Base-by-base conservation (phyloP, 2,113 vertebrate species). In the Recurvirostra avosetta region DNA sequence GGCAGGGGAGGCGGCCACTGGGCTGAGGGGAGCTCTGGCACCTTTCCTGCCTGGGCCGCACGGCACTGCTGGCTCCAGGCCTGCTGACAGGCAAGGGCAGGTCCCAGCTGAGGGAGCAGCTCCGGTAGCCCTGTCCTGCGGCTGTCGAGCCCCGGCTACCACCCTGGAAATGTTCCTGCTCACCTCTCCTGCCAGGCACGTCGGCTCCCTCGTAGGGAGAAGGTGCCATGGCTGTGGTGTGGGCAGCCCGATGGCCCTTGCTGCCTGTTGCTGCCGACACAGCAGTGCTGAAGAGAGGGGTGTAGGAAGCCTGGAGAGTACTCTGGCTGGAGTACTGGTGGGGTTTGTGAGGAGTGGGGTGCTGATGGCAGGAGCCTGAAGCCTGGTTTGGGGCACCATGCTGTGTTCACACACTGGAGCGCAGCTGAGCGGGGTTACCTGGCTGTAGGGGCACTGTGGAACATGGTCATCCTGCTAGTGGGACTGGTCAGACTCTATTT, bases 131-230 rank as follows among this genome's bases (percentile, higher is more conserved):
- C 11, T 3, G 5, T 23, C 21, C 52, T 9, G 17, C 8, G 5
- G 27, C 45, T 21, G n/a, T 2, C 1, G 11, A 4, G 40, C 15
- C 23, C 20, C 11, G 21, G 12, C 21, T 4, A 3, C 41, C 8
- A 7, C 30, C 25, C 15, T 2, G 1, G 4, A 2, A 10, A 2
- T 1, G 8, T 29, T 8, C 8, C 41, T 4, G 12, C 11, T 7
- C 6, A 0, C 4, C 30, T 29, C 10, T 4, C 19, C 43, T 6
- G 36, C 7, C 5, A 11, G 55, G 53, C 25, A 23, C 47, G 2
- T 27, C 32, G 3, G 34, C 9, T 8, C 13, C 47, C 11, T 22
- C 12, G 2, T 5, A 32, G 7, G 13, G 17, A 34, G 29, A 13
- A 34, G 8, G 53, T 1, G 27, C 1, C 16, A 1, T 8, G 10